Evolutionary conservation across 1,140 invertebrate species (phyloP).

Genomic region (Piezodorus guildinii): DNA sequence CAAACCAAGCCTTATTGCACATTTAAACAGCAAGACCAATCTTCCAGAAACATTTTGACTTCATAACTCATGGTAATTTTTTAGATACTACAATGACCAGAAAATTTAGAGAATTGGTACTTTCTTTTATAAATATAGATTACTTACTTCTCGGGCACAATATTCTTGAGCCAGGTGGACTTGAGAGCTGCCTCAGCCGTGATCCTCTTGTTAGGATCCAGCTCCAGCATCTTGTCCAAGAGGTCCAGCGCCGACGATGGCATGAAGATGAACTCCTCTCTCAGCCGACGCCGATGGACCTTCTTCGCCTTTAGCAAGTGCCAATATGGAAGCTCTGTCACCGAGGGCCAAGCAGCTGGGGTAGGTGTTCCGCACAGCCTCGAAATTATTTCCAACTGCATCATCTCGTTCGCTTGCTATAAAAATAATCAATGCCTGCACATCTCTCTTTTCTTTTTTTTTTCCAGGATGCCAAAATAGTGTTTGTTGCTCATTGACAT

Average conservation of each 20-base stretch:
- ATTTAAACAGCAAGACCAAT: too few relatives aligned
- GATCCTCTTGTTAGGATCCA: conserved; percentile 88
- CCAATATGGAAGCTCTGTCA: conserved; percentile 88
- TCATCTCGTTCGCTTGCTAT: conserved; percentile 79
- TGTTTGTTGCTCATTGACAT: too few relatives aligned
- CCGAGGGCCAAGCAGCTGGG: conserved; percentile 95
- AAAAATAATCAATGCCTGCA: too few relatives aligned
- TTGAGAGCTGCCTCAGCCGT: conserved; percentile 90
- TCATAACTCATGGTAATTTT: too few relatives aligned
- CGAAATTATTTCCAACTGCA: conserved; percentile 90
- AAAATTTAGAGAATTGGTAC: too few relatives aligned
- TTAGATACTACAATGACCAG: too few relatives aligned
- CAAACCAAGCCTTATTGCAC: too few relatives aligned
- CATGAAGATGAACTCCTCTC: conserved; percentile 90
- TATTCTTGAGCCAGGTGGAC: conserved; percentile 85
- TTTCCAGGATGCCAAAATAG: too few relatives aligned
- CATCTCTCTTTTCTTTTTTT: too few relatives aligned
- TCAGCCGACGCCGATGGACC: conserved; percentile 69
- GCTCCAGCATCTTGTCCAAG: conserved; percentile 89
- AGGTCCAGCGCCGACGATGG: conserved; percentile 80
- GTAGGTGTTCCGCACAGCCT: conserved; percentile 89
- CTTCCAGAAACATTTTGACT: too few relatives aligned
- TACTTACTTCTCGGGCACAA: conserved; percentile 80
- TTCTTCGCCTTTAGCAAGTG: conserved; percentile 87
- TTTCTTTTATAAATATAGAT: conserved; percentile 16